Conservation (phyloP, 37 sponge, comb jelly and placozoan genomes). For the Spongilla lacustris region DNA sequence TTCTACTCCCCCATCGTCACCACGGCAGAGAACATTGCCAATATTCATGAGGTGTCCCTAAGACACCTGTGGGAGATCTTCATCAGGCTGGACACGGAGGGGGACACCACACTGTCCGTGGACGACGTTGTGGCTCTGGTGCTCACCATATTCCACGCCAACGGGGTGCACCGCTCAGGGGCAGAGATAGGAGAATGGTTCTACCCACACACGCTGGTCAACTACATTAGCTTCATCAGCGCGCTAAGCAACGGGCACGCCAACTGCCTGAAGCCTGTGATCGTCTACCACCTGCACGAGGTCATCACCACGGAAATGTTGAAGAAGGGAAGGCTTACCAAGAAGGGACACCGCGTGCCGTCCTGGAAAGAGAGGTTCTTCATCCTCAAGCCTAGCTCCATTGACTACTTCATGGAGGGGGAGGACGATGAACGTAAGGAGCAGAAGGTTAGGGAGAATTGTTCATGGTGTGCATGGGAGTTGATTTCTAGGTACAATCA, state of each 20-base stretch:
- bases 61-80: constrained; percentile 65
- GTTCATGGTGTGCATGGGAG: too few species aligned
- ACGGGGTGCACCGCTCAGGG: constrained; percentile 13
- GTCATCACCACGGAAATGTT: constrained; percentile 42
- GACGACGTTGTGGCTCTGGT: constrained; percentile 52
- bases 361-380: constrained; percentile 75
- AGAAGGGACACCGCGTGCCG: constrained; percentile 68
- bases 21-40: too few species aligned
- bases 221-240: constrained; percentile 45
- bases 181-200: constrained; percentile 57
- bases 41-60: too few species aligned
- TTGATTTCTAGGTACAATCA: too few species aligned
- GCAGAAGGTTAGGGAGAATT: constrained; percentile 66
- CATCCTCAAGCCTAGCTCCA: constrained; percentile 25
- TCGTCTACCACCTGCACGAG: constrained; percentile 34
- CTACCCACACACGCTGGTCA: constrained; percentile 17
- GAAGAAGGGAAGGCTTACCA: constrained; percentile 49
- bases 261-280: constrained; percentile 6
- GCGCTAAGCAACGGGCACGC: constrained; percentile 22
- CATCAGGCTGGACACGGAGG: constrained; percentile 33
- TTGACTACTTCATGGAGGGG: constrained; percentile 36
- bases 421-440: constrained; percentile 36
- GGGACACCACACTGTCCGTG: constrained; percentile 17
- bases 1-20: too few species aligned
- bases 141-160: constrained; percentile 24